phyloP scores from a whole-genome alignment of 1,140 invertebrate genomes.

The Hypsibius dujardini region DNA sequence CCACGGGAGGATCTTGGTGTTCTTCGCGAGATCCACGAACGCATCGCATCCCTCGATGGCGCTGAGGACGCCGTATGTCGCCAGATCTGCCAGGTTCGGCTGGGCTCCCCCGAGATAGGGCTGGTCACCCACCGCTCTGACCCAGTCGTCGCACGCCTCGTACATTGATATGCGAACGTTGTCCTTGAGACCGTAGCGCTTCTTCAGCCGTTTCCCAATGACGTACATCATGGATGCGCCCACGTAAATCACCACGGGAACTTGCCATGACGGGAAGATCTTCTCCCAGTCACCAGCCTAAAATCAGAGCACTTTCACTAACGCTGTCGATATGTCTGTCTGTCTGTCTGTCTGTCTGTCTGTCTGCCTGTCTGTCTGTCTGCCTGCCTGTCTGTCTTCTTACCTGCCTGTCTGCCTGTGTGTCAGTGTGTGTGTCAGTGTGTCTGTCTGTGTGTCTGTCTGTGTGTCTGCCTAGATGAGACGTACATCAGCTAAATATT shows the following conservation, averaged over 20 bases:
- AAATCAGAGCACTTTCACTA: no score
- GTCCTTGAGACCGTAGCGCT: constrained; percentile 62
- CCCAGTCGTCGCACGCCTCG: constrained; percentile 66
- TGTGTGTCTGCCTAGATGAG: no score
- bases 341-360: no score
- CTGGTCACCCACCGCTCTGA: constrained; percentile 47
- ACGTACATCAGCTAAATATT: constrained; percentile 56
- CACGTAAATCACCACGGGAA: constrained; percentile 69
- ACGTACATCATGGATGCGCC: constrained; percentile 84
- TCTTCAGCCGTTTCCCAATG: constrained; percentile 70
- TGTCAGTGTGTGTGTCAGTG: no score
- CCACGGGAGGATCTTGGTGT: constrained; percentile 50
- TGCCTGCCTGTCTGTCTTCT: no score
- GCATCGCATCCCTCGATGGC: constrained; percentile 87
- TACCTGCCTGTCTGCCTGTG: no score
- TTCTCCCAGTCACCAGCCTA: constrained; percentile 69
- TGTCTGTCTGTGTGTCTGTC: no score
- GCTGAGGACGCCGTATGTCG: constrained; percentile 75
- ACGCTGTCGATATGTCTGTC: no score
- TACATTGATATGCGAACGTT: constrained; percentile 77
- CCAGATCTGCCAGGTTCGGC: constrained; percentile 79
- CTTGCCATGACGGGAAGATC: constrained; percentile 66
- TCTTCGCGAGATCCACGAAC: constrained; percentile 58
- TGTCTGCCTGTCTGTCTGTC: no score
- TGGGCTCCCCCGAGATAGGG: constrained; percentile 58